Evolutionary conservation across 2,113 vertebrate species (phyloP), one percentile per base, ranked within the genome.

Genomic region (Galeopterus variegatus): DNA sequence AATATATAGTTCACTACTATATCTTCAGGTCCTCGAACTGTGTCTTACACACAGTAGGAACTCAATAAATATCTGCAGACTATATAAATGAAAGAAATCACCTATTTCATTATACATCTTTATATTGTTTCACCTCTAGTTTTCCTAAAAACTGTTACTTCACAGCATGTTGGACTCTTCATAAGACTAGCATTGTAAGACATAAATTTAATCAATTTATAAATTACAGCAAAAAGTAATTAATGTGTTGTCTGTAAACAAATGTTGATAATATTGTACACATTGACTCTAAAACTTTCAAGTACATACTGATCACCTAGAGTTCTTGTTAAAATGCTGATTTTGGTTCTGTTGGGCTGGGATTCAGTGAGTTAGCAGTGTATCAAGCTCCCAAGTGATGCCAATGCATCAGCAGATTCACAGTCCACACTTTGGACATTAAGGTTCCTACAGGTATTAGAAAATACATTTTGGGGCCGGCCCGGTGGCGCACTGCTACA

Each of bases 31-130:
- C 18, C 24, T 90, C 48, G 9, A 77, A 84, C 8, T 76, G 31
- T 93, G 26, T 15, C 52, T 62, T 84, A 76, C 45, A 50, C 6
- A 79, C 36, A 62, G 17, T 58, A 90, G 54, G 64, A 56, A 36
- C 23, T 67, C 77, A 95, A 79, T 56, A 93, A 56, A 28, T 64
- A 90, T 80, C 56, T 79, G 33, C 18, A 79, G 28, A 75, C 31
- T 76, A 50, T 65, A 73, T 58, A 28, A 73, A 82, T 88, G 31
- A 91, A 94, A 73, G 60, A 77, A 92, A 92, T 73, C n/a, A 52
- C 3, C 50, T 95, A 15, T 83, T 88, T 83, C 41, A 75, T 33
- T 75, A 36, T 41, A 48, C 48, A 28, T 73, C 65, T 88, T 12
- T 80, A 14, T 76, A 88, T 26, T 67, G n/a, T 26, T 31, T 15